Percentiles rank a stretch among this genome's conserved stretches.
phyloP scores from a whole-genome alignment of 2,797 vertebrate species.

The Emys orbicularis region DNA sequence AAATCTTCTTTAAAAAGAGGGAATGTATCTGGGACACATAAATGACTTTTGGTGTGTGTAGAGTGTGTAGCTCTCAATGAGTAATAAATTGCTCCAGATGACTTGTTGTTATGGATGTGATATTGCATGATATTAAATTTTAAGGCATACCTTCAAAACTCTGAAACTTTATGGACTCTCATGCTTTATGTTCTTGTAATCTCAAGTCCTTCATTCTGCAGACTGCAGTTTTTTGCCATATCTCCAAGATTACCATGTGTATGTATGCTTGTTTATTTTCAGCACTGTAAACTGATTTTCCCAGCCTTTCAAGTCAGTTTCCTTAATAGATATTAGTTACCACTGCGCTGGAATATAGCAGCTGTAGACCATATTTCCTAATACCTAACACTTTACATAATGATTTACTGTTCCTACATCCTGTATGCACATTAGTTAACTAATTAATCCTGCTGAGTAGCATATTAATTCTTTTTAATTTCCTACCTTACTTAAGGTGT shows the following conservation, averaged over 20 bases:
- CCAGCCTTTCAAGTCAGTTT: neutral
- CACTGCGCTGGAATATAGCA: conserved; percentile 39
- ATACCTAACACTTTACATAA: conserved; percentile 45
- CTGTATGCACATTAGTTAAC: conserved; percentile 66
- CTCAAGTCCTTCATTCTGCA: conserved; percentile 14
- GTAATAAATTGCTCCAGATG: conserved; percentile 58
- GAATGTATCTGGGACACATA: neutral
- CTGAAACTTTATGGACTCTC: conserved; percentile 57
- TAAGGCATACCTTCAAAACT: conserved; percentile 60
- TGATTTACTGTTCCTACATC: conserved; percentile 46
- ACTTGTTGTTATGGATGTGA: conserved; percentile 62
- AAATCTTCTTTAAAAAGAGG: conserved; percentile 60
- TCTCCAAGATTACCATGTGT: neutral
- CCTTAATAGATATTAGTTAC: conserved; percentile 10
- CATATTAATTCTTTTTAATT: conserved; percentile 67
- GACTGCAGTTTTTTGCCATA: neutral
- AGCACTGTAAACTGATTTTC: neutral
- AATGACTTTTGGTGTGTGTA: conserved; percentile 26
- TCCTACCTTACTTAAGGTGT: conserved; percentile 44
- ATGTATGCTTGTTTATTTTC: neutral
- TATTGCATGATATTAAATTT: conserved; percentile 67
- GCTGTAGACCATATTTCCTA: conserved; percentile 62
- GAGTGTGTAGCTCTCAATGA: conserved; percentile 39
- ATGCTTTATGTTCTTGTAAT: conserved; percentile 56
- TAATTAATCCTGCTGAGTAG: conserved; percentile 69